Evolutionary conservation across 2,113 vertebrate genomes (phyloP).

Genomic region (Cranoglanis bouderius): DNA sequence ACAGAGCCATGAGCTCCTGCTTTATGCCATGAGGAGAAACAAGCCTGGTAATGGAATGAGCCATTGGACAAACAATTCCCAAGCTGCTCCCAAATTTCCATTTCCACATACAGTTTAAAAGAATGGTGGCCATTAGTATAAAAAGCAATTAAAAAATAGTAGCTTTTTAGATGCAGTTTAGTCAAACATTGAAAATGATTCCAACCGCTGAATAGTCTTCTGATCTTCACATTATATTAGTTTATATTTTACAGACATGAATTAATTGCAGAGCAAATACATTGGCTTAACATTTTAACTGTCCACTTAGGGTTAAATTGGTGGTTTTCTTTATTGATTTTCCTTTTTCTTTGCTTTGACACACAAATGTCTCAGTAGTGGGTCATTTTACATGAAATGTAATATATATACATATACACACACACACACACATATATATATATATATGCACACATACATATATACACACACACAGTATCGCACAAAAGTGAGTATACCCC

Average conservation of each 20-base stretch:
- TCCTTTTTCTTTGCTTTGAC: not conserved
- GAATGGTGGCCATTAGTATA: slow-evolving; percentile 17
- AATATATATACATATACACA: too few species aligned
- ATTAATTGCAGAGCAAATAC: not conserved
- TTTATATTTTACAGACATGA: not conserved
- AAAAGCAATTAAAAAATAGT: not conserved
- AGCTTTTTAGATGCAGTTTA: not conserved
- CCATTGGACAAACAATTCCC: slow-evolving; percentile 12
- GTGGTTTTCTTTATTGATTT: not conserved
- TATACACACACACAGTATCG: too few species aligned
- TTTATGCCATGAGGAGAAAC: slow-evolving; percentile 20
- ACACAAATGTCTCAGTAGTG: not conserved
- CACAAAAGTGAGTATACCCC: too few species aligned
- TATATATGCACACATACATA: too few species aligned
- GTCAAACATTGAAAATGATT: not conserved
- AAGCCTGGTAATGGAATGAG: slow-evolving; percentile 16
- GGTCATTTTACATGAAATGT: not conserved
- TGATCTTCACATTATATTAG: not conserved
- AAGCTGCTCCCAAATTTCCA: slow-evolving; percentile 35
- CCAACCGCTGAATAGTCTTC: too few species aligned
- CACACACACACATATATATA: too few species aligned
- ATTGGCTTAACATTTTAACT: not conserved
- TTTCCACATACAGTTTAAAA: slow-evolving; percentile 57
- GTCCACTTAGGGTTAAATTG: not conserved
- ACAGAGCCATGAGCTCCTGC: slow-evolving; percentile 26